A percentile compares a stretch with the other conserved stretches of the same genome.
phyloP scores from a whole-genome alignment of 2,113 vertebrate species.

The Formicarius rufipectus region DNA sequence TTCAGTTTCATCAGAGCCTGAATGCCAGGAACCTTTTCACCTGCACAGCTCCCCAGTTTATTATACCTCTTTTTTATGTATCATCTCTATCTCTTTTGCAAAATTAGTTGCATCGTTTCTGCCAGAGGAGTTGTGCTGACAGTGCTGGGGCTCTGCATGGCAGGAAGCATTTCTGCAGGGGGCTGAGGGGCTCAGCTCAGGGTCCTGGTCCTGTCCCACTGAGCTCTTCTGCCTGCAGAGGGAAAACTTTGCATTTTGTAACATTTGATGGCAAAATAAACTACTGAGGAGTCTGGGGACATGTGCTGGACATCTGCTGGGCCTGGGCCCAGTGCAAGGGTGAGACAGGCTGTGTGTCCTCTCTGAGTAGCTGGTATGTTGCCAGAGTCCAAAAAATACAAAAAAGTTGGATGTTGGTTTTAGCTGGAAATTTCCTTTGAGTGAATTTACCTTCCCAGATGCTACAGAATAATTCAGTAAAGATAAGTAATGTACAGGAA shows the following conservation, averaged over 20 bases:
- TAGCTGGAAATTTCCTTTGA: slow-evolving; percentile 34
- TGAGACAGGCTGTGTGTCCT: not conserved
- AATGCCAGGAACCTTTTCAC: not conserved
- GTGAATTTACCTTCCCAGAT: slow-evolving; percentile 26
- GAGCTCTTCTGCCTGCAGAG: not conserved
- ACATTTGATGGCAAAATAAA: not conserved
- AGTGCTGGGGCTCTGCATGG: not conserved
- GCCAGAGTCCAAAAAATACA: not conserved
- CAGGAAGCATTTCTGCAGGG: not conserved
- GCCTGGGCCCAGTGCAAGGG: not conserved
- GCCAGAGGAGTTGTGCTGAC: not conserved
- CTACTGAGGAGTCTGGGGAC: not conserved
- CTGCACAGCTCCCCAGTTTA: not conserved
- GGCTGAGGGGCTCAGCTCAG: not conserved
- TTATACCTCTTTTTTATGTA: not conserved
- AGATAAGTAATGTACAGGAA: slow-evolving; percentile 11
- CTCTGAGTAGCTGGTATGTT: not conserved
- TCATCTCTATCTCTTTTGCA: not conserved
- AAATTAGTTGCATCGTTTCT: not conserved
- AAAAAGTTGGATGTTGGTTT: not conserved
- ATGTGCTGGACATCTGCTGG: slow-evolving; percentile 19
- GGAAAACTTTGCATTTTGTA: not conserved
- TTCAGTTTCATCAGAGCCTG: not conserved
- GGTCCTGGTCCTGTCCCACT: not conserved
- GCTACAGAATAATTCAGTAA: slow-evolving; percentile 10